These are phyloP conservation scores for Pygoscelis adeliae DNA, from an alignment of 2,113 vertebrate genomes.

Conservation along the genomic window DNA sequence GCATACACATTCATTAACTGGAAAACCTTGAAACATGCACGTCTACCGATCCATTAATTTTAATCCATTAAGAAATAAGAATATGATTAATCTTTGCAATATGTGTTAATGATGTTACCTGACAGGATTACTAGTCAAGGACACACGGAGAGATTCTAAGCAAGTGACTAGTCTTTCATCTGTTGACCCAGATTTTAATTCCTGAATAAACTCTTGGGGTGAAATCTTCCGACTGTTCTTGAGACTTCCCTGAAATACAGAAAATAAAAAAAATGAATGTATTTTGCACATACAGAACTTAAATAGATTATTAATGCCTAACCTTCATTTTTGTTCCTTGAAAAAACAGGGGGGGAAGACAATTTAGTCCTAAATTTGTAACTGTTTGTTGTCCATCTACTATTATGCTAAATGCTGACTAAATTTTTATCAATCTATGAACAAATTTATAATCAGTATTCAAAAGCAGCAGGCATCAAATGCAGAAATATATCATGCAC, in stretches of 20 bases:
- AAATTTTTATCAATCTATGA: neutral
- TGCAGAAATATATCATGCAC: neutral
- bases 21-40: neutral
- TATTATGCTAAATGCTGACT: neutral
- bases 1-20: neutral
- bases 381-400: neutral
- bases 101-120: slow-evolving; percentile 79
- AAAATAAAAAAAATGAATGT: neutral
- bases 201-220: slow-evolving; percentile 92
- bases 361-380: neutral
- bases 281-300: neutral
- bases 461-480: neutral
- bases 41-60: slow-evolving; percentile 9
- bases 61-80: slow-evolving; percentile 21
- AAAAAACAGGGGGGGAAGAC: neutral
- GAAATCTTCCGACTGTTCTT: slow-evolving; percentile 88
- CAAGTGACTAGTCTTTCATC: slow-evolving; percentile 91
- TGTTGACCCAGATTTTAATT: slow-evolving; percentile 87
- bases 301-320: neutral
- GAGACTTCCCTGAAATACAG: slow-evolving; percentile 84
- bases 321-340: neutral
- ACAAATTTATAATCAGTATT: neutral
- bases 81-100: slow-evolving; percentile 9
- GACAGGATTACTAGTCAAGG: slow-evolving; percentile 96
- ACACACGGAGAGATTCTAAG: slow-evolving; percentile 93